Percentiles rank a stretch among this genome's conserved stretches.
Conservation (phyloP, 2,797 vertebrate genomes). For the Ispidina picta region DNA sequence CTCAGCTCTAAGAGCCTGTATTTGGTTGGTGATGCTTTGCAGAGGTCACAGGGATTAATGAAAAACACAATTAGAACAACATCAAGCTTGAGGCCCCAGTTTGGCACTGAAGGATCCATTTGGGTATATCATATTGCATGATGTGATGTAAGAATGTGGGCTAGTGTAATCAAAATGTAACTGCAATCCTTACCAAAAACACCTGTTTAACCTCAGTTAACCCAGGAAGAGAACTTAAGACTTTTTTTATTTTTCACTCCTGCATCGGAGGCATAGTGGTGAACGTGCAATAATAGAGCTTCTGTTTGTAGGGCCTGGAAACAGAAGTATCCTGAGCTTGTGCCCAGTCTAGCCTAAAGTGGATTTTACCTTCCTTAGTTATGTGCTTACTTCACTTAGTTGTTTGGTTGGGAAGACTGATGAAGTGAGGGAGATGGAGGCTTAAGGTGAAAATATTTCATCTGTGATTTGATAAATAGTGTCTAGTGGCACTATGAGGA, state of each 20-base stretch:
- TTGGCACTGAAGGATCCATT: slow-evolving; percentile 36
- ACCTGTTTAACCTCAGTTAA: slow-evolving; percentile 71
- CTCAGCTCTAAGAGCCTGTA: not conserved
- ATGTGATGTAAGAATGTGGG: slow-evolving; percentile 67
- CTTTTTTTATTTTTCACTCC: not conserved
- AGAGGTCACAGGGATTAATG: slow-evolving; percentile 67
- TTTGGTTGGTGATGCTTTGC: slow-evolving; percentile 44
- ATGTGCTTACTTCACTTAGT: not conserved
- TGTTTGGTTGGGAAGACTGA: not conserved
- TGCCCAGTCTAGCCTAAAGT: not conserved
- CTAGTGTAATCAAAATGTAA: slow-evolving; percentile 74
- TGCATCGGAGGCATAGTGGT: not conserved
- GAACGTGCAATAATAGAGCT: not conserved
- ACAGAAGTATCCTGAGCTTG: not conserved
- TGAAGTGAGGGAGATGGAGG: not conserved
- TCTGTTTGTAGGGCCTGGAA: not conserved
- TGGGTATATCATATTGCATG: slow-evolving; percentile 63
- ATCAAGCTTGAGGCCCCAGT: slow-evolving; percentile 43
- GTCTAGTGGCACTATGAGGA: not conserved
- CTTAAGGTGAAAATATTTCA: slow-evolving; percentile 15
- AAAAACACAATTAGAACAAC: slow-evolving; percentile 68
- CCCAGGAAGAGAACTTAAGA: not conserved
- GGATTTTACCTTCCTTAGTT: not conserved
- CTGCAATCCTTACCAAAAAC: slow-evolving; percentile 71
- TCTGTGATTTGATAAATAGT: not conserved